These are phyloP conservation scores for Ooceraea biroi DNA, from an alignment of 1,140 invertebrate species.

Conservation along the genomic window DNA sequence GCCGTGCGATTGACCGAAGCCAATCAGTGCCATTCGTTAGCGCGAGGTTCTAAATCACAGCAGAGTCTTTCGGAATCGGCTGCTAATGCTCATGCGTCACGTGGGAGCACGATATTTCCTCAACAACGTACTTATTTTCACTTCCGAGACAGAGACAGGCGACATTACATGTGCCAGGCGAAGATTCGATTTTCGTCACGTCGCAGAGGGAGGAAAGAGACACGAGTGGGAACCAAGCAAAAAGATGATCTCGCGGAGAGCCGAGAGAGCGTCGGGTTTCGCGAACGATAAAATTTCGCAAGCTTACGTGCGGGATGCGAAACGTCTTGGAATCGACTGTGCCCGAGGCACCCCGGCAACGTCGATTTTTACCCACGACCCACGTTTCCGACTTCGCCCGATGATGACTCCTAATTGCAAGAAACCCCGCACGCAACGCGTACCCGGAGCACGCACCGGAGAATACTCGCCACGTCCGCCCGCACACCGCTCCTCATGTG, in stretches of 20 bases:
- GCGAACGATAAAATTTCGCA: slow-evolving; percentile 49
- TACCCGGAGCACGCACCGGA: neutral
- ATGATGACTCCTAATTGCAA: slow-evolving; percentile 48
- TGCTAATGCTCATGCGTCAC: neutral
- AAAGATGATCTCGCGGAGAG: neutral
- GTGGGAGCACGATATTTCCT: neutral
- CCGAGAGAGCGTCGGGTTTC: slow-evolving; percentile 11
- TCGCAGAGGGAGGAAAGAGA: neutral
- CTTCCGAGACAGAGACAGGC: slow-evolving; percentile 41
- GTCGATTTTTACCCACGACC: slow-evolving; percentile 30
- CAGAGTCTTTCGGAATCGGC: slow-evolving; percentile 13
- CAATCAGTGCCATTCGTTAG: neutral
- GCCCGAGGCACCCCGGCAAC: neutral
- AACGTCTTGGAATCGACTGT: slow-evolving; percentile 40
- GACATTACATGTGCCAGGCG: slow-evolving; percentile 28
- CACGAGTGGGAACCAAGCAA: neutral
- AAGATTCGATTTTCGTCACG: neutral
- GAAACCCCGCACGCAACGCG: slow-evolving; percentile 43
- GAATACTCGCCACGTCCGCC: neutral
- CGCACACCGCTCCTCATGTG: slow-evolving; percentile 28
- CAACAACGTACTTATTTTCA: slow-evolving; percentile 6
- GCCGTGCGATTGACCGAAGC: neutral
- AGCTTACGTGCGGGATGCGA: slow-evolving; percentile 31
- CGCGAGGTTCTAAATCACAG: slow-evolving; percentile 5
- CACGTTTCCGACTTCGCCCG: slow-evolving; percentile 37